phyloP scores from a whole-genome alignment of 1,140 invertebrate genomes.

The Copidosoma floridanum region DNA sequence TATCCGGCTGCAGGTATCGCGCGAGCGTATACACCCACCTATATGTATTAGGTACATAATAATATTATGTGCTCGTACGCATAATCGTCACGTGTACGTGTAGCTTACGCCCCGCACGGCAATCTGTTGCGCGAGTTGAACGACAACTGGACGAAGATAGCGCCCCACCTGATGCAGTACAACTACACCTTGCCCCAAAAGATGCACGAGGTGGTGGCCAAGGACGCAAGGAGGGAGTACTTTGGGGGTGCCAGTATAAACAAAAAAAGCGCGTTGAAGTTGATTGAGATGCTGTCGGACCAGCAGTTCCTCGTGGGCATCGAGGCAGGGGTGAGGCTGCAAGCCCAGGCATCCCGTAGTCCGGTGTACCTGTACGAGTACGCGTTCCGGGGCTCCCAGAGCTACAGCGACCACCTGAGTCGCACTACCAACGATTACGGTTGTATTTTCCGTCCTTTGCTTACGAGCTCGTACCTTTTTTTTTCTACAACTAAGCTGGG shows the following conservation, averaged over 20 bases:
- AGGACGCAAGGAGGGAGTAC: background rate
- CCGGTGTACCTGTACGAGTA: slow-evolving; percentile 1
- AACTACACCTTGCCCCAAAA: background rate
- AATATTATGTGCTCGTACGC: no score
- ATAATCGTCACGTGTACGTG: background rate
- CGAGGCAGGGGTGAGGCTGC: background rate
- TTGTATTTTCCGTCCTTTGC: background rate
- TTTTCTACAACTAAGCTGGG: no score
- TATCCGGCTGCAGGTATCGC: background rate
- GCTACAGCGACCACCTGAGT: slow-evolving; percentile 3
- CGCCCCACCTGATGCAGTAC: background rate
- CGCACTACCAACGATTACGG: background rate
- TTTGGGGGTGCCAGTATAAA: background rate
- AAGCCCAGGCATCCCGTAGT: background rate
- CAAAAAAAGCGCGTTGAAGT: background rate
- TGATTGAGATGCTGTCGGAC: background rate
- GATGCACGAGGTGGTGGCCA: background rate
- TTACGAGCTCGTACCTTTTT: no score
- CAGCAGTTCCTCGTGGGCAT: background rate
- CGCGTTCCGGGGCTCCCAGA: background rate
- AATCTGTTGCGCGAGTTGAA: background rate
- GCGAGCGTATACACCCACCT: background rate
- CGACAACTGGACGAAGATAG: background rate
- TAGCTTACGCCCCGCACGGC: background rate
- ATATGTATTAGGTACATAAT: background rate